Evolutionary conservation across 2,797 vertebrate species (phyloP).

Genomic region (Crax fasciolata): DNA sequence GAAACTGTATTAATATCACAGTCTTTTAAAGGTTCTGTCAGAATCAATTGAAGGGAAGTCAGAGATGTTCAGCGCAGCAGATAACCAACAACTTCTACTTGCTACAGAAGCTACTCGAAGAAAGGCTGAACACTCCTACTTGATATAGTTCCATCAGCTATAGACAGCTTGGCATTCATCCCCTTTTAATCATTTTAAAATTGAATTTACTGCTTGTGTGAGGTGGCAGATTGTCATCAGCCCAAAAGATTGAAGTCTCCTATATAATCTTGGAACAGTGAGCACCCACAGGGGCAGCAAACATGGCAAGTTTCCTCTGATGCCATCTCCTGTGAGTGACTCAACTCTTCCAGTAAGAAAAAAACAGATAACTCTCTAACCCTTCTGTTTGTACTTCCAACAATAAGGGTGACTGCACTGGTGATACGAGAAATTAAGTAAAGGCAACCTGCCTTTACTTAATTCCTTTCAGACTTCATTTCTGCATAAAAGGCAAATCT

Average conservation of each 20-base stretch:
- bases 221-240: slow-evolving; percentile 1
- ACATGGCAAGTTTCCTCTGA: background rate
- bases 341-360: background rate
- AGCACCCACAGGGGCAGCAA: background rate
- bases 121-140: background rate
- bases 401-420: background rate
- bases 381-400: background rate
- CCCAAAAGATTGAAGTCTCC: background rate
- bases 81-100: background rate
- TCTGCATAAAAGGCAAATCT: background rate
- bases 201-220: slow-evolving; percentile 2
- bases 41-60: slow-evolving; percentile 4
- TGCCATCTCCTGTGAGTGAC: background rate
- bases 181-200: slow-evolving; percentile 1
- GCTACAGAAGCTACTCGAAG: background rate
- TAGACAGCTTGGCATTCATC: background rate
- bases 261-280: background rate
- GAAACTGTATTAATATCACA: background rate
- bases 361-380: background rate
- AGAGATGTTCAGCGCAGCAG: background rate
- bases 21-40: slow-evolving; percentile 5
- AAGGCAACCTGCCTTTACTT: background rate
- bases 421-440: background rate
- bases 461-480: background rate
- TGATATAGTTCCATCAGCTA: background rate